phyloP scores from a whole-genome alignment of 2,888 invertebrate genomes.

The Eupithecia pulchellata region DNA sequence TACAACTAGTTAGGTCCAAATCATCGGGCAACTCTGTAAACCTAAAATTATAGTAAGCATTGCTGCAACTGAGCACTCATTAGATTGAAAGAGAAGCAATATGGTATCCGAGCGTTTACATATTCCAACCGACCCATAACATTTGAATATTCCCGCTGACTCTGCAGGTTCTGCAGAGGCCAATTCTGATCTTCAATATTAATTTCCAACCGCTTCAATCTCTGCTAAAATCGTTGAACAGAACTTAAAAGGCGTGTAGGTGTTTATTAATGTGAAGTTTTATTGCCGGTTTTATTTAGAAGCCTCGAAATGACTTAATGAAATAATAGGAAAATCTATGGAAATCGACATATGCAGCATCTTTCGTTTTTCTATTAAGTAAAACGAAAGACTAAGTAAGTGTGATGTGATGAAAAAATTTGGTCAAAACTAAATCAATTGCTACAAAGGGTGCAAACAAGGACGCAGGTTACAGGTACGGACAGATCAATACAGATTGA shows the following conservation, averaged over 20 bases:
- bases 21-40: not conserved
- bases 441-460: too few species aligned
- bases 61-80: not conserved
- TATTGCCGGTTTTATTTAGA: not conserved
- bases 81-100: constrained; percentile 7
- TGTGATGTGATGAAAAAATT: not conserved
- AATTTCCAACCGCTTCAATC: constrained; percentile 57
- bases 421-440: not conserved
- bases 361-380: too few species aligned
- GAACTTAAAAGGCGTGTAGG: not conserved
- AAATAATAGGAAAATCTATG: not conserved
- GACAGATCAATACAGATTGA: too few species aligned
- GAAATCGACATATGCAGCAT: not conserved
- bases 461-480: too few species aligned
- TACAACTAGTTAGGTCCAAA: not conserved
- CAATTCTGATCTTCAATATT: constrained; percentile 61
- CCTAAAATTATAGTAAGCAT: not conserved
- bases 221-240: constrained; percentile 35
- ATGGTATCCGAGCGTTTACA: constrained; percentile 18
- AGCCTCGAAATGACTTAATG: not conserved
- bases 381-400: too few species aligned
- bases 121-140: constrained; percentile 51
- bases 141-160: constrained; percentile 59
- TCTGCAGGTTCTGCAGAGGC: constrained; percentile 54
- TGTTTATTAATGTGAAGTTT: not conserved